These are phyloP conservation scores for Pseudopipra pipra DNA, from an alignment of 2,113 vertebrate genomes.

Conservation along the genomic window DNA sequence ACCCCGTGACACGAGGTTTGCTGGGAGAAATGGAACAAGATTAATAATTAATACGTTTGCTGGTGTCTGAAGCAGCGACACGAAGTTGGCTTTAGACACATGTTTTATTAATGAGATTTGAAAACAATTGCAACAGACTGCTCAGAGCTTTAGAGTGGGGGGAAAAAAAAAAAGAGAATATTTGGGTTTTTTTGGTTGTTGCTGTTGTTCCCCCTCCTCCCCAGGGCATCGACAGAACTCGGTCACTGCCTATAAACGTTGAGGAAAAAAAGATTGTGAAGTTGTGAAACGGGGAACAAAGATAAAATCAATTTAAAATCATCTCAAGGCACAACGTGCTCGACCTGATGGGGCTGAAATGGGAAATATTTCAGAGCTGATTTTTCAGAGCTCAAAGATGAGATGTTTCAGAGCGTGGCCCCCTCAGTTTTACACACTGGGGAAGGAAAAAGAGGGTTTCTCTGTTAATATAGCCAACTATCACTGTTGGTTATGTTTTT, in stretches of 20 bases:
- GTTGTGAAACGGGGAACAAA: background rate
- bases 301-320: background rate
- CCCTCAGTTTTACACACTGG: background rate
- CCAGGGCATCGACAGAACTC: background rate
- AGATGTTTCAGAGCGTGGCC: background rate
- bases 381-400: background rate
- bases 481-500: constrained; percentile 11
- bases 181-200: background rate
- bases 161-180: background rate
- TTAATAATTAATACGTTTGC: constrained; percentile 46
- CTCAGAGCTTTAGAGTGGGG: background rate
- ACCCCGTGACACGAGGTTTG: constrained; percentile 14
- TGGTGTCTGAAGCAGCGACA: constrained; percentile 31
- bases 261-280: background rate
- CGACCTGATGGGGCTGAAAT: background rate
- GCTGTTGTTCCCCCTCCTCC: background rate
- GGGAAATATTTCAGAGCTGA: background rate
- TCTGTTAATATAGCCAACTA: constrained; percentile 32
- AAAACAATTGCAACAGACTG: constrained; percentile 44
- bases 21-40: constrained; percentile 40
- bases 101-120: constrained; percentile 60
- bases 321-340: background rate
- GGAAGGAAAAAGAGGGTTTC: background rate
- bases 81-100: constrained; percentile 11
- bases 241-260: background rate